Evolutionary conservation across 1,140 invertebrate genomes (phyloP), one percentile per base, ranked within the genome.

Genomic region (Microplitis demolitor): DNA sequence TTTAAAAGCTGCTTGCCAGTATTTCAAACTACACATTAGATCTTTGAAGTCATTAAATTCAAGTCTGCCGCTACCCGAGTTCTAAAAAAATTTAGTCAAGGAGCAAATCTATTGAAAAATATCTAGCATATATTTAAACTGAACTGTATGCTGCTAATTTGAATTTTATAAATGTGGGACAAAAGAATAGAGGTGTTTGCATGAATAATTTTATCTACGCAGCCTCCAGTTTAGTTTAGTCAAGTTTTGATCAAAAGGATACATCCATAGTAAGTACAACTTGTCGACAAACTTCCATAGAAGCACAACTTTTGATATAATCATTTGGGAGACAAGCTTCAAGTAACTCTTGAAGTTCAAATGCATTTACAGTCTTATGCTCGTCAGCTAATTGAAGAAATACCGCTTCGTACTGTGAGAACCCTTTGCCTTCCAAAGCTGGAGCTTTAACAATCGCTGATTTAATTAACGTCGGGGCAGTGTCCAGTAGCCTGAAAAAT

Each of bases 301-400:
- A 96, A 0, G 96, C 96, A 85, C 95, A 97, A 73, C 95, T 97
- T 83, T 97, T 97, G 63, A 98, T 96, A 78, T 97, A 97, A 89
- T 98, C 96, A 87, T 98, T 97, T 4, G 96, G 96, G 73, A 98
- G 88, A 87, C 95, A 97, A 9, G 94, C 94, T 82, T 97, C 96
- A 11, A 98, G 86, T 14, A 97, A 87, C 84, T 98, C 96, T 83
- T 97, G 95, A 9, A 98, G 88, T 83, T 97, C 96, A 79, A 97
- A 98, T 6, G 94, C 93, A 80, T 96, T 96, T 54, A 98, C 94
- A 0, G 96, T 95, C 81, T 92, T 81, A 76, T 93, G 92, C 83
- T 97, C 96, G 83, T 97, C 95, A 0, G 95, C 95, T 63, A 97
- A 84, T 82, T 97, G 95, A 60, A 97, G 87, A 81, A 97, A 97